Evolutionary conservation across 2,113 vertebrate species (phyloP).

Genomic region (Platysternon megacephalum): DNA sequence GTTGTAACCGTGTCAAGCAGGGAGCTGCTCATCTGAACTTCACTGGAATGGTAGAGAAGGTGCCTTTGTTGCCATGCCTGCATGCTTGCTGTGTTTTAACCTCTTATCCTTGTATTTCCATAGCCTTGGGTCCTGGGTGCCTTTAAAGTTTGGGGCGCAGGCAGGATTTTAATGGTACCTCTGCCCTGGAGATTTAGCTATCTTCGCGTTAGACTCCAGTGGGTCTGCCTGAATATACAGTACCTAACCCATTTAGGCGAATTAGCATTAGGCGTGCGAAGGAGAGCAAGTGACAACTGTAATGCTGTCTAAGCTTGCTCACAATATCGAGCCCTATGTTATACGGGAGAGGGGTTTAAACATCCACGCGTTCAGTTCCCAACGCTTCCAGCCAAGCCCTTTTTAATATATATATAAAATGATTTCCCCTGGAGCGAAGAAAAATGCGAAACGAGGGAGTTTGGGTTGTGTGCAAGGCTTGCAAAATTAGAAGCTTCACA

Average conservation of each 20-base stretch:
- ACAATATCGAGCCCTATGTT: conserved; percentile 52
- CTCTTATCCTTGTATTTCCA: conserved; percentile 22
- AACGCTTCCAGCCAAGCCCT: conserved; percentile 59
- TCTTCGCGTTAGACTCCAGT: background rate
- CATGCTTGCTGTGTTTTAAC: conserved; percentile 72
- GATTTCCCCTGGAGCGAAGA: background rate
- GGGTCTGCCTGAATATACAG: conserved; percentile 39
- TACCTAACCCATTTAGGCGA: conserved; percentile 10
- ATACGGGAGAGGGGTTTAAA: conserved; percentile 49
- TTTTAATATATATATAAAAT: conserved; percentile 46
- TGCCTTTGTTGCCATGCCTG: conserved; percentile 75
- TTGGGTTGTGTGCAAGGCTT: conserved; percentile 66
- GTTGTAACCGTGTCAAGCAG: conserved; percentile 60
- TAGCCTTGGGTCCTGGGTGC: background rate
- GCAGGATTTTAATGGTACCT: background rate
- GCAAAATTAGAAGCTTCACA: background rate
- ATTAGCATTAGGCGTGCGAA: conserved; percentile 70
- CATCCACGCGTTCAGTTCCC: conserved; percentile 21
- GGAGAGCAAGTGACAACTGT: conserved; percentile 72
- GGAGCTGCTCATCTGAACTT: conserved; percentile 55
- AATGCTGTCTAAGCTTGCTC: conserved; percentile 67
- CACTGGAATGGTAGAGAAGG: conserved; percentile 59
- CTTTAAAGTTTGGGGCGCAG: conserved; percentile 43
- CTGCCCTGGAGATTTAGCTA: conserved; percentile 15
- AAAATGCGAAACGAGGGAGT: conserved; percentile 36